Evolutionary conservation across 2,113 vertebrate genomes (phyloP).

Genomic region (Neotoma lepida): DNA sequence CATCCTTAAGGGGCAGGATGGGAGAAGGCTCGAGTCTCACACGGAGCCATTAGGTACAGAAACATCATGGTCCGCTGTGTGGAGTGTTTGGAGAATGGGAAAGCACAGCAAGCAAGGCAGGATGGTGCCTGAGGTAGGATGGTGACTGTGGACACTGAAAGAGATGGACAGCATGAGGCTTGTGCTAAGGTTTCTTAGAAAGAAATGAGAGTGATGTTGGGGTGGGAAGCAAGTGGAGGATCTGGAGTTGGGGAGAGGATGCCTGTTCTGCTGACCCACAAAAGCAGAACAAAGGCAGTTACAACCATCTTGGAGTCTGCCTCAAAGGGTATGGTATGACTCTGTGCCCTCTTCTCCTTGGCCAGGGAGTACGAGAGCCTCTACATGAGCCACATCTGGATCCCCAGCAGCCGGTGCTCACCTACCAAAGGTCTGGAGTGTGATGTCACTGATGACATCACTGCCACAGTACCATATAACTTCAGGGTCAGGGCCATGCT

Average conservation of each 20-base stretch:
- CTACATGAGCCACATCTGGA: constrained; percentile 81
- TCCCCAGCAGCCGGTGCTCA: constrained; percentile 80
- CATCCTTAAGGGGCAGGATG: background rate
- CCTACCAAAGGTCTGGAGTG: constrained; percentile 66
- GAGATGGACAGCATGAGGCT: background rate
- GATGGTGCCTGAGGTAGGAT: background rate
- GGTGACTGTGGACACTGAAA: background rate
- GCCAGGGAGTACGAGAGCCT: constrained; percentile 84
- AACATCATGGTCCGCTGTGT: background rate
- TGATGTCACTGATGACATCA: constrained; percentile 84
- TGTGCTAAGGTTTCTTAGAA: background rate
- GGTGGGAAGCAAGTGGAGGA: background rate
- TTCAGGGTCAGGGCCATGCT: constrained; percentile 77
- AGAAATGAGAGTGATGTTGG: background rate
- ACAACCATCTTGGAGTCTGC: background rate
- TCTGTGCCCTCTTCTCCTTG: background rate
- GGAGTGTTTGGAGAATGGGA: background rate
- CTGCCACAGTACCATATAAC: constrained; percentile 81
- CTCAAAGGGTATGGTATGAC: background rate
- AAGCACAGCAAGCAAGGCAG: background rate
- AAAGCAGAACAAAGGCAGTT: background rate
- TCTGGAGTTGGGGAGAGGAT: background rate
- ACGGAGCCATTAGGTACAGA: background rate
- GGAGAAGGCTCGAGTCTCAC: background rate
- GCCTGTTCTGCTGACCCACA: background rate